Evolutionary conservation across 2,888 invertebrate genomes (phyloP), one percentile per base, ranked within the genome.

Genomic region (Phortica magna): DNA sequence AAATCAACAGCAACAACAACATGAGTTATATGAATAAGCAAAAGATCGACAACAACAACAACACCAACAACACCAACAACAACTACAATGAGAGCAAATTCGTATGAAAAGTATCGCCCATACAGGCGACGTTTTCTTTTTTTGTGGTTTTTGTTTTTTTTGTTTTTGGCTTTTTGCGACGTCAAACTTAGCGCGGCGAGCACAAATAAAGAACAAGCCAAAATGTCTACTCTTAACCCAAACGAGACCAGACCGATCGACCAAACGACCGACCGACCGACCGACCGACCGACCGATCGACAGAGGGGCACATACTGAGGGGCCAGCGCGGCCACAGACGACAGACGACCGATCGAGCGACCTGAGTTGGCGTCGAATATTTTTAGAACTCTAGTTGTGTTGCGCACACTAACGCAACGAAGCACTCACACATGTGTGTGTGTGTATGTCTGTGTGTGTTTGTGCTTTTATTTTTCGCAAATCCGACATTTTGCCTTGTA

Each of bases 321-420:
- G 85, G 85, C 82, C 83, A 81, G 81, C 82, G 84, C 76, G 81
- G 79, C 81, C 81, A 84, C 82, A 82, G 83, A 81, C 81, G 82
- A 84, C 82, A 82, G 83, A 82, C 77, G 79, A 75, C 79, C 77
- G 76, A 76, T 77, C 84, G 77, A 76, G 75, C 84, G 88, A 88
- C 88, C 89, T 86, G 81, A 80, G 82, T 80, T 81, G 81, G 82
- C 80, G 80, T 78, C 76, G 64, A 86, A 86, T 86, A 86, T 86
- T 86, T 86, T 88, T 86, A 86, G 85, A 86, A 87, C 84, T 81
- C 39, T 48, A 17, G 43, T 59, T 42, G 31, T 64, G 48, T 74
- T 70, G 48, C 53, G 31, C 31, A 31, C 41, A 31, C 65, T 22
- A n/a, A n/a, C n/a, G n/a, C n/a, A n/a, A n/a, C n/a, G n/a, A n/a